Conservation (phyloP, 1,140 invertebrate genomes). For the Pseudomyrmex sp. region DNA sequence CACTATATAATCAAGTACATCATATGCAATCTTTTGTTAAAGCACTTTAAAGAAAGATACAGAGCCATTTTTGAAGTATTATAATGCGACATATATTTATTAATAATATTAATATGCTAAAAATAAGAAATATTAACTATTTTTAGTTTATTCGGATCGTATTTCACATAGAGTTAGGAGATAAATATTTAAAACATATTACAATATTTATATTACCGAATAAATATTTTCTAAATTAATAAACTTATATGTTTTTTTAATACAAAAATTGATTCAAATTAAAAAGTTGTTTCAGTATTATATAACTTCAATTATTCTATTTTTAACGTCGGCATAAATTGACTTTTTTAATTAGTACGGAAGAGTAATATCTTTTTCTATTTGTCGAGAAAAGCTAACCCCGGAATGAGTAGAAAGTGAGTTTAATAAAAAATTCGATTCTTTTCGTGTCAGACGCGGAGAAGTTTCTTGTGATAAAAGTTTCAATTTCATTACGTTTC, state of each 20-base stretch:
- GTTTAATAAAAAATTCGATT: slow-evolving; percentile 33
- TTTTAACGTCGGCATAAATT: not conserved
- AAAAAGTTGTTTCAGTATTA: not conserved
- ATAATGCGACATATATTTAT: not conserved
- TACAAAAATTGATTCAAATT: not conserved
- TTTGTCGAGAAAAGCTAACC: not conserved
- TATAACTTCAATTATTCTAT: not conserved
- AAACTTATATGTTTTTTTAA: not conserved
- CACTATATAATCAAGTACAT: not conserved
- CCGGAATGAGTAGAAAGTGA: not conserved
- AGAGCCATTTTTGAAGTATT: not conserved
- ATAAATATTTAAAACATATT: not conserved
- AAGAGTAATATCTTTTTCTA: not conserved
- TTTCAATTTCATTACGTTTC: slow-evolving; percentile 37
- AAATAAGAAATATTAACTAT: too few species aligned
- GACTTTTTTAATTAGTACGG: slow-evolving; percentile 15
- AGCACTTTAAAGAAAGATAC: not conserved
- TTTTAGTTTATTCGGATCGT: too few species aligned
- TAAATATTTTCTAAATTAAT: not conserved
- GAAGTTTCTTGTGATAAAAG: slow-evolving; percentile 14
- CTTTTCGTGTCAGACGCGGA: not conserved
- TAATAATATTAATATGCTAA: not conserved
- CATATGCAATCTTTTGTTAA: not conserved
- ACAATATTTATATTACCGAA: not conserved
- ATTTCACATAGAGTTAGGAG: not conserved